A percentile compares a stretch with the other conserved stretches of the same genome.
Conservation (phyloP, 1,140 invertebrate species). For the Leptinotarsa texana region DNA sequence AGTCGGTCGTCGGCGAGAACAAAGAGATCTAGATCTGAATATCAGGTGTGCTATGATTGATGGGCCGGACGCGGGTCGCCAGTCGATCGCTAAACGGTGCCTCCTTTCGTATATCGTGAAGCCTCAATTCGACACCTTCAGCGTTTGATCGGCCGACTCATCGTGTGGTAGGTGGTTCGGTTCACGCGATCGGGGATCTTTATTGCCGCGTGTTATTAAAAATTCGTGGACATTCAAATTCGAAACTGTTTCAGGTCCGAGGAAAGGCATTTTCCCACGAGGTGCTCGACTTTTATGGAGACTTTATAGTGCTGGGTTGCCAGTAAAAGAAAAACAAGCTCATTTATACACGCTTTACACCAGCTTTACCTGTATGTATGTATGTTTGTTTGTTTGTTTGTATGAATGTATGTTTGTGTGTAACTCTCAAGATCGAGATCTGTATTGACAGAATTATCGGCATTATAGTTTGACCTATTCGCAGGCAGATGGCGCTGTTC, state of each 20-base stretch:
- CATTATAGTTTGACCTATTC: too few species aligned
- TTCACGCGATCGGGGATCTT: constrained; percentile 21
- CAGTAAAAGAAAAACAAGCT: too few species aligned
- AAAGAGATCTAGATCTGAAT: constrained; percentile 49
- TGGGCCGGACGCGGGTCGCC: constrained; percentile 40
- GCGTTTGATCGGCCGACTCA: constrained; percentile 44
- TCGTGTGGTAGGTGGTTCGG: constrained; percentile 45
- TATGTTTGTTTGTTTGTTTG: too few species aligned
- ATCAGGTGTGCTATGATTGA: constrained; percentile 50
- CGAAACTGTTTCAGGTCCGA: background rate
- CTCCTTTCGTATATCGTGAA: constrained; percentile 44
- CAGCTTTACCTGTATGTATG: too few species aligned
- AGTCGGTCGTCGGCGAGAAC: constrained; percentile 12
- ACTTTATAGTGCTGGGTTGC: too few species aligned
- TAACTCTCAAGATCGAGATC: too few species aligned
- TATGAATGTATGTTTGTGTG: too few species aligned
- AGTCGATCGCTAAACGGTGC: constrained; percentile 44
- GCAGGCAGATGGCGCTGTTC: too few species aligned
- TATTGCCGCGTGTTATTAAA: constrained; percentile 16
- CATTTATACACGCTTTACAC: too few species aligned
- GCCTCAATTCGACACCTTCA: constrained; percentile 49
- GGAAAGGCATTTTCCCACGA: constrained; percentile 5
- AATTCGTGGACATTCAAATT: constrained; percentile 6
- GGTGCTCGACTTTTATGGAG: too few species aligned
- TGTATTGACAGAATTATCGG: too few species aligned